Base-by-base conservation (phyloP, 2,797 vertebrate genomes). In the Mormyrus proboscirostris region DNA sequence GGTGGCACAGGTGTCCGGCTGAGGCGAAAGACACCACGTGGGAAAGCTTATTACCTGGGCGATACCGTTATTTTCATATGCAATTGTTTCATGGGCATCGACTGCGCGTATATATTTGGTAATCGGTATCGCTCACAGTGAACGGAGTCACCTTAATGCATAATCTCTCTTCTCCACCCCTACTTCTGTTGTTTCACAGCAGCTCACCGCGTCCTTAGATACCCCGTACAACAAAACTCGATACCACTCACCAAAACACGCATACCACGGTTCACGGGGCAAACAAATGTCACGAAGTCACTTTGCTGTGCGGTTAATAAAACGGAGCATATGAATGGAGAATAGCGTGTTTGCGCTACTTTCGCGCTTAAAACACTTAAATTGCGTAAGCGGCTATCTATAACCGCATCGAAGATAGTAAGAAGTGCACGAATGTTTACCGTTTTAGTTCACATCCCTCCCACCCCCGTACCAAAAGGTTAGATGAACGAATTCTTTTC, bases 191-290 rank as follows among this genome's bases (percentile, higher is more conserved):
- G 83, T 87, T 33, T 51, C 55, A 79, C 84, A 50, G 41, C 87
- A 79, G 73, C 89, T 82, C 89, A 86, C 69, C 16, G 47, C 25
- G 79, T 91, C 89, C 89, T 76, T 41, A 65, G 89, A 89, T 76
- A 87, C 85, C 44, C 38, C 73, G 90, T 29, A 57, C 87, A 91
- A 57, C 73, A 90, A 88, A 57, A 84, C 55, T 88, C 76, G 88
- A 87, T 59, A 53, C 47, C 88, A 65, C 33, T 47, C 89, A 51
- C 51, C 57, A 38, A 79, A 16, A 79, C 33, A 41, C 84, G 76
- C 53, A 79, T 79, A 85, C 47, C 51, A 73, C 73, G 9, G 79
- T 87, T 89, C 29, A 49, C 65, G 86, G 87, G 86, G 65, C 86
- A 88, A 83, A 50, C 3, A 87, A 85, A 79, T 89, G 82, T 89